These are phyloP conservation scores for Myotis yumanensis DNA, from an alignment of 2,113 vertebrate species.

Conservation along the genomic window DNA sequence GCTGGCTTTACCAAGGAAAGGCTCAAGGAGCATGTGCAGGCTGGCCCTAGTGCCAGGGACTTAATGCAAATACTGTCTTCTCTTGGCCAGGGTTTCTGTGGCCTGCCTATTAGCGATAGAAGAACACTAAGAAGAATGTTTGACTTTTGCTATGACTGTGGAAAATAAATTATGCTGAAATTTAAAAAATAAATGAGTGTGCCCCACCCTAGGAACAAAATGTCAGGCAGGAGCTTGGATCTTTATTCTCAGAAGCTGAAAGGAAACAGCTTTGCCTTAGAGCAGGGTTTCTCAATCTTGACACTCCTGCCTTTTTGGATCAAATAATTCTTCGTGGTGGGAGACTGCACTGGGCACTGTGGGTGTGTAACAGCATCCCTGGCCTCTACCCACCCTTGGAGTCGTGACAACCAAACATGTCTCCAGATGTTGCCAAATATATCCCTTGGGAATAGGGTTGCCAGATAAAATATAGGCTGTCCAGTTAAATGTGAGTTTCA, in stretches of 20 bases:
- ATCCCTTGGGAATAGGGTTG: not conserved
- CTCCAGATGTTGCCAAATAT: not conserved
- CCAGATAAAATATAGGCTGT: not conserved
- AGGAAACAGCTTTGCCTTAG: not conserved
- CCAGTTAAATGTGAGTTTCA: not conserved
- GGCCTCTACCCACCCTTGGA: not conserved
- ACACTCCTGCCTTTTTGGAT: not conserved
- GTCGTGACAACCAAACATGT: not conserved
- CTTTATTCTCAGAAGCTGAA: not conserved
- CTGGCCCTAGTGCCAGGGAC: not conserved
- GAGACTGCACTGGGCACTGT: not conserved
- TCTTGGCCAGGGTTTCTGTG: not conserved
- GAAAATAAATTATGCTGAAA: not conserved
- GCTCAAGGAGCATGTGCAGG: not conserved
- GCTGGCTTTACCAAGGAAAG: not conserved
- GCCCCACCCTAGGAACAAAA: not conserved
- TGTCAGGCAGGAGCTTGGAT: not conserved
- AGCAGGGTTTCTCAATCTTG: not conserved
- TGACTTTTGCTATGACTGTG: not conserved
- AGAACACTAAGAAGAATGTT: constrained; percentile 5
- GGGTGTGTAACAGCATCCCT: not conserved
- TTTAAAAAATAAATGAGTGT: not conserved
- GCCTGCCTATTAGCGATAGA: not conserved
- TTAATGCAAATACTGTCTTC: not conserved
- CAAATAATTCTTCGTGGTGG: not conserved